Percentiles rank a stretch among this genome's conserved stretches.
Conservation (phyloP, 2,113 vertebrate species). For the Kobus ellipsiprymnus region DNA sequence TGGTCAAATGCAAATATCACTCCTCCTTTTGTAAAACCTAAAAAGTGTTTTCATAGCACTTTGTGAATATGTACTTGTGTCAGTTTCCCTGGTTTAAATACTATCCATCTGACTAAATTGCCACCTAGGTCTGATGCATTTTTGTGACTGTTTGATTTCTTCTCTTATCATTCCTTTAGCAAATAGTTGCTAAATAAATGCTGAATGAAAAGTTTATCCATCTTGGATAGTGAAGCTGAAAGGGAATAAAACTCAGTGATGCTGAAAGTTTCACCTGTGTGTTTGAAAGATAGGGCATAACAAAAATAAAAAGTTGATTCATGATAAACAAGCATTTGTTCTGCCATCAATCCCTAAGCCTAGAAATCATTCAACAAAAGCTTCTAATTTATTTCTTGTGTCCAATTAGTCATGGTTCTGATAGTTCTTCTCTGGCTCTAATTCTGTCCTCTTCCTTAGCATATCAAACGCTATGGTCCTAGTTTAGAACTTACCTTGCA, state of each 20-base stretch:
- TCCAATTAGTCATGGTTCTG: background rate
- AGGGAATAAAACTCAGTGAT: background rate
- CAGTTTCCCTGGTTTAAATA: background rate
- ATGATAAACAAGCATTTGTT: background rate
- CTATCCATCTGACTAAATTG: background rate
- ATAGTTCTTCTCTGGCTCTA: background rate
- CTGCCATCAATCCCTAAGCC: background rate
- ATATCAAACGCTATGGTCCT: background rate
- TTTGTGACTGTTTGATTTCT: background rate
- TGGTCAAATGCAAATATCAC: background rate
- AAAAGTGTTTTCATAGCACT: background rate
- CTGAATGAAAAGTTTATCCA: background rate
- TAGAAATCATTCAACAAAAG: background rate
- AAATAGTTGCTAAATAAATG: background rate
- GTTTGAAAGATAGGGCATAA: background rate
- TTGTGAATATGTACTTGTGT: background rate
- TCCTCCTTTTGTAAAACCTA: background rate
- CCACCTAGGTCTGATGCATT: background rate
- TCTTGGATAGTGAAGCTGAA: background rate
- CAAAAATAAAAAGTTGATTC: background rate
- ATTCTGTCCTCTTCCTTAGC: background rate
- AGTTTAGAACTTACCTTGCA: background rate
- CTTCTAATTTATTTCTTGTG: background rate
- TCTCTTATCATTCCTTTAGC: background rate
- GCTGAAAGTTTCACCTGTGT: background rate